These are phyloP conservation scores for Hydrotaea diabolus DNA, from an alignment of 2,888 invertebrate genomes.

Conservation along the genomic window DNA sequence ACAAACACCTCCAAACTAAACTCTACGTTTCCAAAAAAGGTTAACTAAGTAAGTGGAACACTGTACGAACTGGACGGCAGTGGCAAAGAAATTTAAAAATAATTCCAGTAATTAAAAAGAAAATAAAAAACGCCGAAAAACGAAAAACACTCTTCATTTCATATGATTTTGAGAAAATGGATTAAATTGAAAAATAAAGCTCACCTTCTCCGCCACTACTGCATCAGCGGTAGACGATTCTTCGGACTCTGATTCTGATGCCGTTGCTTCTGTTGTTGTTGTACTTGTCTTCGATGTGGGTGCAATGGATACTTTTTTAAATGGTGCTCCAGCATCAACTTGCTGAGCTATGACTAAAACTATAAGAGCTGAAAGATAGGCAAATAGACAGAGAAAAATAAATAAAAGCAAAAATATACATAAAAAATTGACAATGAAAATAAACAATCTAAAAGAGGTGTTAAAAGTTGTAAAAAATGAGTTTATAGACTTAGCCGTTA, in stretches of 20 bases:
- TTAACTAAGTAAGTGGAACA: slow-evolving; percentile 66
- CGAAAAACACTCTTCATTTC: slow-evolving; percentile 54
- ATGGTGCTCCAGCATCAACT: slow-evolving; percentile 82
- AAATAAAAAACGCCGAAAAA: slow-evolving; percentile 5
- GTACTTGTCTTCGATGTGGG: slow-evolving; percentile 79
- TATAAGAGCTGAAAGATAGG: slow-evolving; percentile 79
- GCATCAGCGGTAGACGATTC: slow-evolving; percentile 1
- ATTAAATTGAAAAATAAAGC: slow-evolving; percentile 2
- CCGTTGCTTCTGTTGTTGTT: slow-evolving; percentile 81
- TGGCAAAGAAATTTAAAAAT: slow-evolving; percentile 22
- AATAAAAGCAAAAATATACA: slow-evolving; percentile 27
- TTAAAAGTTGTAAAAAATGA: background rate
- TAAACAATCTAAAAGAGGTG: slow-evolving; percentile 11
- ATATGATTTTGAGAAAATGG: background rate
- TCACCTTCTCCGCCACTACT: slow-evolving; percentile 71
- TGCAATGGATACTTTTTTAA: slow-evolving; percentile 82
- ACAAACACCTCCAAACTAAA: slow-evolving; percentile 20
- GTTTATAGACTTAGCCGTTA: background rate
- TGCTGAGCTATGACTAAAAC: slow-evolving; percentile 81
- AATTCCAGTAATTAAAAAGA: slow-evolving; percentile 14
- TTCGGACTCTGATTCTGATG: slow-evolving; percentile 65
- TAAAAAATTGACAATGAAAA: slow-evolving; percentile 38
- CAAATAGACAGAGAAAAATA: slow-evolving; percentile 55
- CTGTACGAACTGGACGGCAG: background rate
- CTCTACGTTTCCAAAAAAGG: slow-evolving; percentile 55